Evolutionary conservation across 2,888 invertebrate species (phyloP), one percentile per base, ranked within the genome.

Genomic region (Thecocarcelia acutangulata): DNA sequence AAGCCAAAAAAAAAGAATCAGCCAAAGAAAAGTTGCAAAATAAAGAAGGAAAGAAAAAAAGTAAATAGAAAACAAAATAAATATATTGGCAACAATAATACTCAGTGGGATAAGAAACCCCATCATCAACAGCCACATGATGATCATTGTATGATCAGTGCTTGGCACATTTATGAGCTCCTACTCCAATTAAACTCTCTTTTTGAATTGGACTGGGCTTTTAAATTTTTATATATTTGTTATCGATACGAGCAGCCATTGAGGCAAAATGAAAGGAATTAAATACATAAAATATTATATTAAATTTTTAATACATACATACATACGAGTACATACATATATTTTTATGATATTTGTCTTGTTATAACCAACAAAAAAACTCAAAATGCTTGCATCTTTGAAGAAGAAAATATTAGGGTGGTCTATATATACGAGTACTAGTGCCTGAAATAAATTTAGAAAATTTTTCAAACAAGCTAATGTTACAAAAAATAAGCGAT

Each of bases 231-330:
- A 33, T 44, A 13, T 44, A 37, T 19, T 37, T 54, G 13, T 37
- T 64, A 33, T 56, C 12, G 42, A 42, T 33, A 40, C 42, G 28
- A 59, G 33, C 59, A 1, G 42, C 33, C 37, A 37, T 61, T 68
- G 50, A 37, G 50, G 40, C 40, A 50, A 64, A 66, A 76, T 58
- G 50, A 52, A 78, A 52, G 72, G 44, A 66, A 58, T 72, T 64
- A 44, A 46, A 59, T 44, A 50, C 58, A 70, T 77, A 77, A 77
- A 64, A 70, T 77, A 70, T 64, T 58, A 72, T 70, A 59, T 24
- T 72, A 52, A 37, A 72, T 63, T 77, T 66, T 66, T 58, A 61
- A 69, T 76, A 56, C n/a, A n/a, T n/a, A n/a, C n/a, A n/a, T n/a
- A n/a, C n/a, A n/a, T n/a, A n/a, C n/a, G n/a, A n/a, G n/a, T 37